Percentiles rank a stretch among this genome's conserved stretches.
Conservation (phyloP, 2,797 vertebrate genomes). For the Ceryle rudis region DNA sequence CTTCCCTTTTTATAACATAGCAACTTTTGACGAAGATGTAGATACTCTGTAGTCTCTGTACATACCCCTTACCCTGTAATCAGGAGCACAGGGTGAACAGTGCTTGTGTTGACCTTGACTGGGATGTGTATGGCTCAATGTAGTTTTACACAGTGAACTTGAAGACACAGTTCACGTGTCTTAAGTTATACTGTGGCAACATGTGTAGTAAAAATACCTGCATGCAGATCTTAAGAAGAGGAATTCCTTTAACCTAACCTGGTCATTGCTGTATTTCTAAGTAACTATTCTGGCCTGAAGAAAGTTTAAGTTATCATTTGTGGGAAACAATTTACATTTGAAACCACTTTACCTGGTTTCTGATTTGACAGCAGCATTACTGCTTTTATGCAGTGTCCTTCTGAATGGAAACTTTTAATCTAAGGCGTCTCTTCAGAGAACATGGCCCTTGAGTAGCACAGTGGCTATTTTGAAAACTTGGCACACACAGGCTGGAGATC, state of each 20-base stretch:
- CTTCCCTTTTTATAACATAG: neutral
- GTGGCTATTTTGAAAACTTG: neutral
- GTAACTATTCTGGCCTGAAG: neutral
- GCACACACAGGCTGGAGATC: neutral
- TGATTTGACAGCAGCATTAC: neutral
- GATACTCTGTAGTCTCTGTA: neutral
- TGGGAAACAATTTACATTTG: neutral
- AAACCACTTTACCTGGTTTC: neutral
- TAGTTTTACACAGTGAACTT: neutral
- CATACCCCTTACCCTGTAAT: neutral
- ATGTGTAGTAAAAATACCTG: neutral
- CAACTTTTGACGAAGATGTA: neutral
- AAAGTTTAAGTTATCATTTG: neutral
- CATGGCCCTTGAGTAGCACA: neutral
- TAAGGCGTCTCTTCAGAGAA: neutral
- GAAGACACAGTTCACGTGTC: neutral
- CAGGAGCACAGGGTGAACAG: neutral
- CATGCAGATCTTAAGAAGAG: neutral
- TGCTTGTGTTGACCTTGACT: neutral
- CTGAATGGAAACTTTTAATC: neutral
- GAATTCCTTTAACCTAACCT: neutral
- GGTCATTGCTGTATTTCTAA: neutral
- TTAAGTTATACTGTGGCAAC: neutral
- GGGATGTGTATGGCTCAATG: neutral
- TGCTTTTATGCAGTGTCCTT: neutral